These are phyloP conservation scores for Cololabis saira DNA, from an alignment of 2,113 vertebrate species.

Conservation along the genomic window DNA sequence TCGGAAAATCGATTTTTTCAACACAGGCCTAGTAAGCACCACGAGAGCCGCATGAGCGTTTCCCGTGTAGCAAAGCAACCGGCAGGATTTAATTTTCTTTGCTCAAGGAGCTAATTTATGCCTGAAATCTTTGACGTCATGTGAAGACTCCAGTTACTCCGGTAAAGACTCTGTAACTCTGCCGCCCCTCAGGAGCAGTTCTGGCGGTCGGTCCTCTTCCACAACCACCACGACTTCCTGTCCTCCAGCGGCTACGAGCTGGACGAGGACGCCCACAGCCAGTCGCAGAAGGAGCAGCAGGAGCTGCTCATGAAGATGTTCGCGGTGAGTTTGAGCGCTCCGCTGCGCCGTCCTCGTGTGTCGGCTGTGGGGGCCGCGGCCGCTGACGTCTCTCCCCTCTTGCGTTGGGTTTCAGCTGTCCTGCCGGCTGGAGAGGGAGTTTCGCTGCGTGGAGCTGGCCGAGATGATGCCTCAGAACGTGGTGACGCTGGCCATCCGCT, in stretches of 20 bases:
- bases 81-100: too few relatives aligned
- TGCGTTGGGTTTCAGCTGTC: constrained; percentile 83
- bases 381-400: background rate
- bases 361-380: background rate
- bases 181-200: constrained; percentile 88
- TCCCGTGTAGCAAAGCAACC: too few relatives aligned
- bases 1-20: too few relatives aligned
- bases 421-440: constrained; percentile 94
- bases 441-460: constrained; percentile 92
- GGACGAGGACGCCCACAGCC: constrained; percentile 83
- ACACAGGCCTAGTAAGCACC: too few relatives aligned
- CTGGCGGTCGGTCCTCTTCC: constrained; percentile 92
- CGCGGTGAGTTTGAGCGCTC: constrained; percentile 85
- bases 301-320: constrained; percentile 97
- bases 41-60: too few relatives aligned
- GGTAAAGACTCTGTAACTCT: too few relatives aligned
- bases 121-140: too few relatives aligned
- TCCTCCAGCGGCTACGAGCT: constrained; percentile 88
- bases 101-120: too few relatives aligned
- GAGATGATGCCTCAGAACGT: constrained; percentile 91
- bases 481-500: constrained; percentile 90
- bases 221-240: constrained; percentile 88
- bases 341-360: background rate
- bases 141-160: too few relatives aligned
- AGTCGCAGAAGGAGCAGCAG: constrained; percentile 90